Evolutionary conservation across 53 echinoderm and acorn worm genomes (phyloP).

Genomic region (Henricia sp.): DNA sequence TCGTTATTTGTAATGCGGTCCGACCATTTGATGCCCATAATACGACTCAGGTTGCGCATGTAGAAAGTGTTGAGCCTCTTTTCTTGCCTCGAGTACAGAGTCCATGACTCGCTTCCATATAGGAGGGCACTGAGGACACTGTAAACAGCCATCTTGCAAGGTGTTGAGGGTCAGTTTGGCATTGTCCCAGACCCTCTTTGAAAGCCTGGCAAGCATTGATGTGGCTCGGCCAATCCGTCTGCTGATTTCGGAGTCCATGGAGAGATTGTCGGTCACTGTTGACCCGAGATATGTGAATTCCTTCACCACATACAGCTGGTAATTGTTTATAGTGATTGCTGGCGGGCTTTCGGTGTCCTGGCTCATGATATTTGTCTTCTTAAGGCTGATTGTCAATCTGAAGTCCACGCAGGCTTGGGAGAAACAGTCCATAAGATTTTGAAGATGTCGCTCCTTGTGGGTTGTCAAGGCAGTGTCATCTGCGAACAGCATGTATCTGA

Average conservation of each 20-base stretch:
- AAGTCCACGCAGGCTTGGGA: neutral
- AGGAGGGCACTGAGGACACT: too few relatives aligned
- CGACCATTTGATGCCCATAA: too few relatives aligned
- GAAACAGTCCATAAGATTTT: neutral
- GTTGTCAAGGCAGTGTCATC: neutral
- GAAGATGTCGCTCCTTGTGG: too few relatives aligned
- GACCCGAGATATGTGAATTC: neutral
- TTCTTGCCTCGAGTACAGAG: too few relatives aligned
- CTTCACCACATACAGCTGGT: neutral
- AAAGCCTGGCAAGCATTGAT: neutral
- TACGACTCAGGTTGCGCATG: too few relatives aligned
- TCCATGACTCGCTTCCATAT: too few relatives aligned
- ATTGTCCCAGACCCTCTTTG: conserved; percentile 4
- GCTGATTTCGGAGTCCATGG: neutral
- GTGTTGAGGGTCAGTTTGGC: neutral
- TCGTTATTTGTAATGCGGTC: too few relatives aligned
- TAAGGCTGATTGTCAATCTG: neutral
- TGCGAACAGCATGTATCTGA: neutral
- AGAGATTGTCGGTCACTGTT: neutral
- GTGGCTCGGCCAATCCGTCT: neutral
- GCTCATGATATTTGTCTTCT: neutral
- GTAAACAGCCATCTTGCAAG: too few relatives aligned
- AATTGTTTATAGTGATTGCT: neutral
- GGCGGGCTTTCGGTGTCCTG: neutral
- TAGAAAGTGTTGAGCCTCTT: too few relatives aligned